Base-by-base conservation (phyloP, 2,888 invertebrate species). In the Mimachlamys varia region DNA sequence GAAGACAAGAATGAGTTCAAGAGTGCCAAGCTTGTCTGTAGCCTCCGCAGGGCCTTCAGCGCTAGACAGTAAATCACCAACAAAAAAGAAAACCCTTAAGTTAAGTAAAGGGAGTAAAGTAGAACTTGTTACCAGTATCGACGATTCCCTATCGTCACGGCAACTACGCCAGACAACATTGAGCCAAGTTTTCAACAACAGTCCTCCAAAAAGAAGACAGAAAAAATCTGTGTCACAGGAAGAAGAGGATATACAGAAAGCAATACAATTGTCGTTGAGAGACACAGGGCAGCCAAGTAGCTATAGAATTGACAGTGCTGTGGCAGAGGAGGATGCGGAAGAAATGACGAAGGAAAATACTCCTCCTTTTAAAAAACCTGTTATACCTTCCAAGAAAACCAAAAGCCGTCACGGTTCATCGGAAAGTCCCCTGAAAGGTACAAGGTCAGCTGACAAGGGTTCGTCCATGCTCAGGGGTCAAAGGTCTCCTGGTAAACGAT, bases 101-200 rank as follows among this genome's bases (percentile, higher is more conserved):
- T 76, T 76, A 33, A 27, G 76, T 76, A 76, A 33, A 76, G 76
- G 76, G 33, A 76, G 76, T n/a, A 89, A 76, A 38, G 27, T 44
- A 4, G 89, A 76, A 49, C 44, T 44, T 88, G 55, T 53, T 13
- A 62, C 22, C 27, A 89, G 87, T 5, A 89, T 38, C 22, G 53
- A 58, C 13, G 49, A 55, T 44, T 33, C 76, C 5, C 13, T 76
- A 33, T 76, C 76, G 44, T 22, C 50, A 55, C 89, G 91, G 87
- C 91, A 87, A 89, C 58, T 93, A 15, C 90, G 91, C 44, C 94
- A 94, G 87, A 94, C 92, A 12, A 94, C 94, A 17, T 90, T 94
- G 15, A 94, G 94, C 87, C 94, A 94, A 91, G 92, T 92, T 17
- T 93, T 94, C 76, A 92, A 53, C 53, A 90, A 90, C 22, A 91